A percentile compares a stretch with the other conserved stretches of the same genome.
Evolutionary conservation across 1,140 invertebrate species (phyloP).

Genomic region (Aphidius ervi): DNA sequence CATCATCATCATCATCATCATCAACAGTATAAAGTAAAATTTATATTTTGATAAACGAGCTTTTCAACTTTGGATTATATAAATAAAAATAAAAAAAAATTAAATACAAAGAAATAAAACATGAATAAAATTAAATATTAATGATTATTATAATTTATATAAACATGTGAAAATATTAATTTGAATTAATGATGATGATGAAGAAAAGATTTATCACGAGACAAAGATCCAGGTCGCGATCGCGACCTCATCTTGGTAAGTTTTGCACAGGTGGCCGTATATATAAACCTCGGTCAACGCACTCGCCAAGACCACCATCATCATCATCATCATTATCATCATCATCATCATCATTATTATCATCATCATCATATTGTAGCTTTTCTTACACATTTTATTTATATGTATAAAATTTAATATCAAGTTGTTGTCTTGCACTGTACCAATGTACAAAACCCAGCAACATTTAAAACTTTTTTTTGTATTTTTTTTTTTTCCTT

Average conservation of each 20-base stretch:
- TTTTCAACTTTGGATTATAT: not conserved
- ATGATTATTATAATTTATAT: no score
- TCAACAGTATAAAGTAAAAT: no score
- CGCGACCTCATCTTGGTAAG: constrained; percentile 17
- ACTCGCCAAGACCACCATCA: constrained; percentile 1
- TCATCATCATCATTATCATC: constrained; percentile 17
- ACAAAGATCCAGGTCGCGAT: constrained; percentile 12
- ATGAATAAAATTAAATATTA: not conserved
- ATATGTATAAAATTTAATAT: no score
- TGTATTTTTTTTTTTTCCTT: no score
- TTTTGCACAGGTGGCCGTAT: constrained; percentile 7
- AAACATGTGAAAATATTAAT: not conserved
- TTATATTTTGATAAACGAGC: not conserved
- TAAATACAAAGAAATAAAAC: not conserved
- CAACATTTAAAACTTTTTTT: no score
- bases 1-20: no score
- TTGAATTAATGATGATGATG: not conserved
- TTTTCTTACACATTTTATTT: no score
- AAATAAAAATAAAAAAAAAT: not conserved
- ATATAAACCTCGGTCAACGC: constrained; percentile 21
- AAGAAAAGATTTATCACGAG: not conserved
- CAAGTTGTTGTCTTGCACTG: no score
- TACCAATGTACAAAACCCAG: no score
- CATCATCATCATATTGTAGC: no score
- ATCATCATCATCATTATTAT: not conserved